Percentiles rank a stretch among this genome's conserved stretches.
Evolutionary conservation across 2,888 invertebrate species (phyloP).

Genomic region (Therioaphis trifolii): DNA sequence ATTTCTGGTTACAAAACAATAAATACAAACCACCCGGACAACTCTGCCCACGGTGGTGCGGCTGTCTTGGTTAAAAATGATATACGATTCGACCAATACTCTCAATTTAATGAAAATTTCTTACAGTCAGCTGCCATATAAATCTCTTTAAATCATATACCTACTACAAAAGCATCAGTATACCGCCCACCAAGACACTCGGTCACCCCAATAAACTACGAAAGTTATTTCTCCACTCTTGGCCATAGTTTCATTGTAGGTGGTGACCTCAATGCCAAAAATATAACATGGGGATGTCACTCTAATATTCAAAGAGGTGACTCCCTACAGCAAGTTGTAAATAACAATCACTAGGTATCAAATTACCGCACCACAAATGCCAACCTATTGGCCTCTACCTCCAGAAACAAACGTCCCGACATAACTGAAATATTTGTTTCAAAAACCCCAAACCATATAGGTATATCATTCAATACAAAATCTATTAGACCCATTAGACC

Average conservation of each 20-base stretch:
- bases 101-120: background rate
- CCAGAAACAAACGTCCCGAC: background rate
- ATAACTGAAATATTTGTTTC: conserved; percentile 13
- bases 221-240: background rate
- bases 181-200: background rate
- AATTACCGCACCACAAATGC: too few species aligned
- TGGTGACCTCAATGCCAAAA: conserved; percentile 31
- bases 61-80: background rate
- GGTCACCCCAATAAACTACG: background rate
- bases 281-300: too few species aligned
- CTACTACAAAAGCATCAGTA: background rate
- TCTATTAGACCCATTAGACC: background rate
- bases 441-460: background rate
- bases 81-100: background rate
- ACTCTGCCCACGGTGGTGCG: background rate
- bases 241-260: conserved; percentile 14
- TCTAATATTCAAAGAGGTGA: too few species aligned
- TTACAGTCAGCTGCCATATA: background rate
- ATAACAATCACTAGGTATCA: too few species aligned
- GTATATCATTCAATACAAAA: background rate
- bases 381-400: conserved; percentile 13
- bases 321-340: too few species aligned
- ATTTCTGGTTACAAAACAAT: background rate
- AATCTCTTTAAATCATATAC: background rate
- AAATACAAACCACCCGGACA: background rate